Conservation (phyloP, 2,113 vertebrate species). For the Panthera tigris region DNA sequence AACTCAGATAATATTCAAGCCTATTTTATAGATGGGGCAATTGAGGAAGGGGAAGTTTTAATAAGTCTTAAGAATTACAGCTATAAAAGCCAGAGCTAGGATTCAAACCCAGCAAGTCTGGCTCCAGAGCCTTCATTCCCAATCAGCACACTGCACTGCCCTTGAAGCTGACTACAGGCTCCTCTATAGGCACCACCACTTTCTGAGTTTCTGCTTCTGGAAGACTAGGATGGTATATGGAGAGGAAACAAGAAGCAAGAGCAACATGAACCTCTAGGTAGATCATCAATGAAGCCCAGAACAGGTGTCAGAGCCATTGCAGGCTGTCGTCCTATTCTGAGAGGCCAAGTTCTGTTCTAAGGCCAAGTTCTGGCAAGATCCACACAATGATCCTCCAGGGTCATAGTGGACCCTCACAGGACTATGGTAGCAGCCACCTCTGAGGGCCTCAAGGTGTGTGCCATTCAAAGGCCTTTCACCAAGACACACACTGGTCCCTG, state of each 20-base stretch:
- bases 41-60: not conserved
- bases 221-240: not conserved
- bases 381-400: not conserved
- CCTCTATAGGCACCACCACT: not conserved
- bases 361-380: not conserved
- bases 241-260: not conserved
- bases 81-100: not conserved
- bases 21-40: not conserved
- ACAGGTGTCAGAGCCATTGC: not conserved
- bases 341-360: not conserved
- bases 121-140: not conserved
- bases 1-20: not conserved
- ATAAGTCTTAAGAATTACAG: not conserved
- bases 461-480: constrained; percentile 23
- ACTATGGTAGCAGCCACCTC: not conserved
- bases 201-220: constrained; percentile 2
- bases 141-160: not conserved
- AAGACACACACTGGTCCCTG: not conserved
- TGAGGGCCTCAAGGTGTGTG: not conserved
- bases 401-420: not conserved
- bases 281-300: not conserved
- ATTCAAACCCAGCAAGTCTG: not conserved
- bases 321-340: not conserved
- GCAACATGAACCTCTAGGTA: not conserved
- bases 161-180: not conserved